Conservation (phyloP, 2,113 vertebrate species). For the Burhinus oedicnemus region DNA sequence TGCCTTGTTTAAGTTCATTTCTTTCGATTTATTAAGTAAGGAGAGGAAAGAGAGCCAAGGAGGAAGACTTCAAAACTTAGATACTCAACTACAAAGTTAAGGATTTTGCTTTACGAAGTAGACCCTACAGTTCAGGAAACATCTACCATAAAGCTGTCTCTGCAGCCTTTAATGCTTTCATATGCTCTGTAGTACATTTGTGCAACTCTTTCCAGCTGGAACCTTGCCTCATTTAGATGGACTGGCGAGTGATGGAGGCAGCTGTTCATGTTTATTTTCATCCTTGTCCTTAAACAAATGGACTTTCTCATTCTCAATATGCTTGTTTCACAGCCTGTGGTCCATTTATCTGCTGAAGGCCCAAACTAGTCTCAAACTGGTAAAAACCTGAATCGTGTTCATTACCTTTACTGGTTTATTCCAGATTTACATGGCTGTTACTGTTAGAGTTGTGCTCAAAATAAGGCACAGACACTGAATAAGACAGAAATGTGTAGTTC, state of each 20-base stretch:
- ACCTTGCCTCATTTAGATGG: neutral
- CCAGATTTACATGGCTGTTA: neutral
- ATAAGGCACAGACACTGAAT: neutral
- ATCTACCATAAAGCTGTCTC: neutral
- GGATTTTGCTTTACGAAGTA: neutral
- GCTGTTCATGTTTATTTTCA: slow-evolving; percentile 31
- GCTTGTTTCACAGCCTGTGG: neutral
- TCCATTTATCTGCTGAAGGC: neutral
- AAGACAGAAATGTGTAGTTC: neutral
- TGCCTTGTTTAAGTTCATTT: neutral
- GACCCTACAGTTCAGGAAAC: neutral
- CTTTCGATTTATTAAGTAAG: neutral
- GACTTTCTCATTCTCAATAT: neutral
- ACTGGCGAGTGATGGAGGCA: neutral
- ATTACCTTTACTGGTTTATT: neutral
- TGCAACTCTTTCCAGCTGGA: neutral
- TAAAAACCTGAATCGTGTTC: neutral
- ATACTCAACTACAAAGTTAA: neutral
- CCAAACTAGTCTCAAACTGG: neutral
- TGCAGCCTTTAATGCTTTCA: neutral
- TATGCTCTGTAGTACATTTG: neutral
- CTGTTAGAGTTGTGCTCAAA: neutral
- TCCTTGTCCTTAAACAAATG: neutral
- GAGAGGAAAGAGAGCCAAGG: neutral
- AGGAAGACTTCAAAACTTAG: neutral